Evolutionary conservation across 2,888 invertebrate species (phyloP).

Genomic region (Ellobium chinense): DNA sequence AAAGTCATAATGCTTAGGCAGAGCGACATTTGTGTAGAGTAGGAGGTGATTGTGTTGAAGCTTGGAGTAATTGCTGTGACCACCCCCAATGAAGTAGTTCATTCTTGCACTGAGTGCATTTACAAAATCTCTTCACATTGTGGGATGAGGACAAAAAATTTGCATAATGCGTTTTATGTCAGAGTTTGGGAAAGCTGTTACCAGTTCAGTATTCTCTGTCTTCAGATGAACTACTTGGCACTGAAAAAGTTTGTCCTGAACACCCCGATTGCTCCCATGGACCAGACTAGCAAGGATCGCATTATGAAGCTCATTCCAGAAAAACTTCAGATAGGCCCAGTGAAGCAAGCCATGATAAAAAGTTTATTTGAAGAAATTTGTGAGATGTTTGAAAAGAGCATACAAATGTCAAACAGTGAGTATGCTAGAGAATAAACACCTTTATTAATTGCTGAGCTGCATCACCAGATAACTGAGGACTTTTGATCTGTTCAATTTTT

Average conservation of each 20-base stretch:
- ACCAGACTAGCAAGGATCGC: slow-evolving; percentile 74
- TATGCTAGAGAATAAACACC: not conserved
- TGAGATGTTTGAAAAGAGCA: slow-evolving; percentile 73
- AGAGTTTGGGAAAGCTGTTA: no score
- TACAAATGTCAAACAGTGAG: slow-evolving; percentile 78
- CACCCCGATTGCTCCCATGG: slow-evolving; percentile 77
- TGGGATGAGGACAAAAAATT: not conserved
- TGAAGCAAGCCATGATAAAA: slow-evolving; percentile 61
- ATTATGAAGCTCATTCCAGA: slow-evolving; percentile 75
- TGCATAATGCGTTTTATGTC: not conserved
- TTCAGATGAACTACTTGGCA: slow-evolving; percentile 76
- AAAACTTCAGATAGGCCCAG: slow-evolving; percentile 61
- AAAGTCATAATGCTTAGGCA: no score
- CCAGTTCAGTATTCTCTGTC: not conserved
- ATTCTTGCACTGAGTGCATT: not conserved
- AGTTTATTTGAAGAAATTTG: slow-evolving; percentile 75
- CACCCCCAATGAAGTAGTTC: no score
- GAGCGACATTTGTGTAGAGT: no score
- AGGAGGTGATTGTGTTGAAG: no score
- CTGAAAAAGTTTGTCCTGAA: slow-evolving; percentile 76
- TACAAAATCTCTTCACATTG: no score
- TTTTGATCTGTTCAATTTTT: no score
- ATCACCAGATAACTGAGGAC: no score
- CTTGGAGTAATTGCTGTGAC: no score
- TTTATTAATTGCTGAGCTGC: not conserved